These are phyloP conservation scores for Spisula solida DNA, from an alignment of 2,888 invertebrate genomes.

Conservation along the genomic window DNA sequence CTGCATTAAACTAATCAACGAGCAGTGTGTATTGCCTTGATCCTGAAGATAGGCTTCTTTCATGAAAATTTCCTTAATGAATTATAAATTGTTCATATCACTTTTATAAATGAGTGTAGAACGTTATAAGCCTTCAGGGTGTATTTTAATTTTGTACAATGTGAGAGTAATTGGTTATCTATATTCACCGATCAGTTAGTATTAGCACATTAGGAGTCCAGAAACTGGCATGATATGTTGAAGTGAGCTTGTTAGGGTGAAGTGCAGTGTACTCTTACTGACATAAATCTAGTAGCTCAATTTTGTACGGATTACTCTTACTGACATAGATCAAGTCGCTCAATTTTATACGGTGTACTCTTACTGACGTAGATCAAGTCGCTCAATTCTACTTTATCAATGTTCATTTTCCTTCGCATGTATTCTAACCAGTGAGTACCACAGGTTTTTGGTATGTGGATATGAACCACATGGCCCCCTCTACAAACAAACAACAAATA, in stretches of 20 bases:
- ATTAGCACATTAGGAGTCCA: not conserved
- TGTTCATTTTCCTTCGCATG: too few species aligned
- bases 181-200: conserved; percentile 9
- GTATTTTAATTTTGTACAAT: conserved; percentile 36
- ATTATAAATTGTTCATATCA: conserved; percentile 68
- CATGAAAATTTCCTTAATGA: conserved; percentile 66
- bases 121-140: conserved; percentile 41
- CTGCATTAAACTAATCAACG: conserved; percentile 68
- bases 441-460: too few species aligned
- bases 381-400: not conserved
- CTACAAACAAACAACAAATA: too few species aligned
- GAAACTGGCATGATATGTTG: not conserved
- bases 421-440: too few species aligned
- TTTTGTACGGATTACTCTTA: too few species aligned
- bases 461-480: too few species aligned
- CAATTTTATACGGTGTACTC: not conserved
- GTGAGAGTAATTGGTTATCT: conserved; percentile 44
- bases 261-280: too few species aligned
- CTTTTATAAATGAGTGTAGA: conserved; percentile 64
- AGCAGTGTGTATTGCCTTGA: conserved; percentile 40
- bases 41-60: conserved; percentile 63
- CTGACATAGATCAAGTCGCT: not conserved
- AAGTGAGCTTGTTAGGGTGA: not conserved
- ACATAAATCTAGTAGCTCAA: not conserved
- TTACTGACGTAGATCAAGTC: too few species aligned